These are phyloP conservation scores for Chrysolina haemoptera DNA, from an alignment of 2,888 invertebrate species.

Conservation along the genomic window DNA sequence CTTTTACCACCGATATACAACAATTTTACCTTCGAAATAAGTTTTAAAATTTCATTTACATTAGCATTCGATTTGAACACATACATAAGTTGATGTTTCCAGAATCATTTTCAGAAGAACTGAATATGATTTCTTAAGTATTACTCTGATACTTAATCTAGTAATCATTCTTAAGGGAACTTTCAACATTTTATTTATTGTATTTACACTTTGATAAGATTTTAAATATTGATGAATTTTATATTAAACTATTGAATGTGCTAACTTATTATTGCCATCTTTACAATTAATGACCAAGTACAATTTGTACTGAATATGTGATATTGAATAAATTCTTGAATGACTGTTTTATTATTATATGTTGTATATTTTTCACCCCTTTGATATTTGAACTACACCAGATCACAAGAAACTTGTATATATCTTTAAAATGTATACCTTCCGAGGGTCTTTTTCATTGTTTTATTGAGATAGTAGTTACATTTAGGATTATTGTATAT, in stretches of 20 bases:
- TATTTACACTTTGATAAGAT: not conserved
- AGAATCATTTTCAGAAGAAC: not conserved
- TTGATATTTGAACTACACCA: not conserved
- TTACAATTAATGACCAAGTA: not conserved
- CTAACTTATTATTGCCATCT: not conserved
- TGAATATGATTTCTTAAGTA: conserved; percentile 12
- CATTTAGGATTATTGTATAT: not conserved
- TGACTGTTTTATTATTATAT: not conserved
- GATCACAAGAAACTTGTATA: no score
- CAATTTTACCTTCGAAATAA: conserved; percentile 4
- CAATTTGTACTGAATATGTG: conserved; percentile 8
- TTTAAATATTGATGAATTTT: conserved; percentile 4
- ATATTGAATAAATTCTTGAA: not conserved
- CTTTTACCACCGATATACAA: conserved; percentile 1
- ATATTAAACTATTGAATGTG: conserved; percentile 11
- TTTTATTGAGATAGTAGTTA: not conserved
- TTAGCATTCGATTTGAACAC: not conserved
- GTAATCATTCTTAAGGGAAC: not conserved
- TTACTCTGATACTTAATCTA: conserved; percentile 14
- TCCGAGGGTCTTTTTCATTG: no score
- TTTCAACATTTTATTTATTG: conserved; percentile 14
- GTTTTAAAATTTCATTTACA: conserved; percentile 9
- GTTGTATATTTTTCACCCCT: not conserved
- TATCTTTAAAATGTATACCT: no score
- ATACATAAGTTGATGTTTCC: conserved; percentile 11